Evolutionary conservation across 1,140 invertebrate species (phyloP), one percentile per base, ranked within the genome.

Genomic region (Dermatophagoides farinae): DNA sequence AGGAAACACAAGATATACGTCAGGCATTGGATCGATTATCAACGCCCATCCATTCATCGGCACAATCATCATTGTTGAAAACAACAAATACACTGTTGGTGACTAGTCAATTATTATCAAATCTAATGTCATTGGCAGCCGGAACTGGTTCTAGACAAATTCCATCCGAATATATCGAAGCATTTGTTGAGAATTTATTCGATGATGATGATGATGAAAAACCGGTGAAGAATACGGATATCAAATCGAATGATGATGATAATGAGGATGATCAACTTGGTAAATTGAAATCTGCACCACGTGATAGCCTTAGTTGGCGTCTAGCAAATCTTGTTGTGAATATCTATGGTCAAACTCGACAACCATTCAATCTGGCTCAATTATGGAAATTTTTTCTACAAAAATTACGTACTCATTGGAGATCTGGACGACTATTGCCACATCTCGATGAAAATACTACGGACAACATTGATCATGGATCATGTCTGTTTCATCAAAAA

Each of bases 401-500:
- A 64, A 89, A 96, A 71, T 78, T 96, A 65, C 78, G 88, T 59
- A 87, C 85, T 68, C 74, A 90, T 37, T 92, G 87, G 86, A 88
- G 95, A 64, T 83, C 83, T 12, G 18, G 43, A 11, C 23, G 6
- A 49, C 8, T 49, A 18, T 43, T 60, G 20, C 58, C 58, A 37
- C 16, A 11, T 16, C 9, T 60, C 9, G 6, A 37, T 9, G 12
- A 11, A 16, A 9, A 52, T 4, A 8, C 10, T 1, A 50, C 40
- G 6, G 69, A 69, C 2, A 9, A 9, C 22, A 55, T 55, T 55
- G 84, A 93, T 71, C 79, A 84, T 39, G 80, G 85, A 57, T 84
- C 83, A 9, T 91, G 88, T 71, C 75, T 96, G n/a, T 74, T 97
- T 0, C 84, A 97, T 74, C 91, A 96, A 73, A 97, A 96, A 69